These are phyloP conservation scores for Anolis carolinensis DNA, from an alignment of 2,113 vertebrate genomes.

Conservation along the genomic window DNA sequence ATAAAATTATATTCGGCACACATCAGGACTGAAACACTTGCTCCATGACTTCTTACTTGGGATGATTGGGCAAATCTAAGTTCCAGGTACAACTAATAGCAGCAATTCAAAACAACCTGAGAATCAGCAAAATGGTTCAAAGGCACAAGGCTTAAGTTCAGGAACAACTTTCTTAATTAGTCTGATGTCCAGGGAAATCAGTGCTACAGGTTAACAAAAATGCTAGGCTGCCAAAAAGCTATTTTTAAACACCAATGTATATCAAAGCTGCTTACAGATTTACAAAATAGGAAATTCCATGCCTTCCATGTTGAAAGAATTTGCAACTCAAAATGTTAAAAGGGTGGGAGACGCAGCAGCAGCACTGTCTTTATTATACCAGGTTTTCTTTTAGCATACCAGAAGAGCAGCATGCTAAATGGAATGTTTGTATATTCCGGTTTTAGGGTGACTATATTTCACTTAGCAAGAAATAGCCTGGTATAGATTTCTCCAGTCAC, in stretches of 20 bases:
- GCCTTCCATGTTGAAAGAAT: neutral
- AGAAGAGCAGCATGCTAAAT: conserved; percentile 62
- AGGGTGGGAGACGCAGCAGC: neutral
- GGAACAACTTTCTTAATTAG: conserved; percentile 53
- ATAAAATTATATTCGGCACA: conserved; percentile 15
- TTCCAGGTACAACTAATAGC: conserved; percentile 30
- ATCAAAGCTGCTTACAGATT: conserved; percentile 38
- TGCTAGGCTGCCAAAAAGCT: conserved; percentile 43
- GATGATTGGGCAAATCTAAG: neutral
- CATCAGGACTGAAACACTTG: conserved; percentile 27
- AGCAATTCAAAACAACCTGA: conserved; percentile 45
- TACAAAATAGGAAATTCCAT: neutral
- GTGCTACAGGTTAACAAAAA: conserved; percentile 62
- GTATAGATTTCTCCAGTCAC: conserved; percentile 66
- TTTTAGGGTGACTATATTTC: conserved; percentile 60
- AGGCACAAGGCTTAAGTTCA: conserved; percentile 76
- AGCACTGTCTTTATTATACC: neutral
- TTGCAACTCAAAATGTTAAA: neutral
- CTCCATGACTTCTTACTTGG: neutral
- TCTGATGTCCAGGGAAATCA: conserved; percentile 45
- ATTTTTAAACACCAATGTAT: conserved; percentile 22
- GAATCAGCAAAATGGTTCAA: conserved; percentile 63
- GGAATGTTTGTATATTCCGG: conserved; percentile 51
- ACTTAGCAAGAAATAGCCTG: conserved; percentile 59
- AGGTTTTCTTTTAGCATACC: conserved; percentile 50